A percentile compares a stretch with the other conserved stretches of the same genome.
Evolutionary conservation across 1,140 invertebrate species (phyloP).

Genomic region (Drosophila sturtevanti): DNA sequence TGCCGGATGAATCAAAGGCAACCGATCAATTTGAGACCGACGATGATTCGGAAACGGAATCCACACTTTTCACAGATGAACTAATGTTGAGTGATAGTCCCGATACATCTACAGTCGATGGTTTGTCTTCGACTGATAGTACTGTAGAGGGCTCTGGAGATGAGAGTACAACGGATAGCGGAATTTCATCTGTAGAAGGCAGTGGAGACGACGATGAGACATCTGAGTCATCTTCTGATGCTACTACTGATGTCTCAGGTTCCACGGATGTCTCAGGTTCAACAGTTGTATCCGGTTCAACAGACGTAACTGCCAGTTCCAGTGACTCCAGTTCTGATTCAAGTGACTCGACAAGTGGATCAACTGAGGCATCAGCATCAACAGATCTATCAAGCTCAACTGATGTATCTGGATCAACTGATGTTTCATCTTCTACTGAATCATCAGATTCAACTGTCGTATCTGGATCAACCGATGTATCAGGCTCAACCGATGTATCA

Average conservation of each 20-base stretch:
- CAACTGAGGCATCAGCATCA: slow-evolving; percentile 20
- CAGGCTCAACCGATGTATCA: slow-evolving; percentile 34
- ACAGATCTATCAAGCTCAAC: slow-evolving; percentile 25
- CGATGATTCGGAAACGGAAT: slow-evolving; percentile 62
- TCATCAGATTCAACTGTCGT: slow-evolving; percentile 38
- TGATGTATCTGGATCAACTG: slow-evolving; percentile 25
- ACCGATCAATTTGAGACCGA: slow-evolving; percentile 59
- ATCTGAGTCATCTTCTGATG: slow-evolving; percentile 29
- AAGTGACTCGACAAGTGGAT: slow-evolving; percentile 45
- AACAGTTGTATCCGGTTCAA: slow-evolving; percentile 25
- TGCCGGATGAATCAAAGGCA: slow-evolving; percentile 44
- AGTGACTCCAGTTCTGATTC: slow-evolving; percentile 23
- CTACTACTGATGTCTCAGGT: slow-evolving; percentile 28
- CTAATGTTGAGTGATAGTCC: slow-evolving; percentile 86
- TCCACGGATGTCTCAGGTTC: slow-evolving; percentile 31
- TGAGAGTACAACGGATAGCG: slow-evolving; percentile 57
- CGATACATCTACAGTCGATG: slow-evolving; percentile 52
- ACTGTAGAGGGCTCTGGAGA: slow-evolving; percentile 76
- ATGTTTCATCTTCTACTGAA: slow-evolving; percentile 39
- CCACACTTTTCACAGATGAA: slow-evolving; percentile 83
- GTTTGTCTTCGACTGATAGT: slow-evolving; percentile 52
- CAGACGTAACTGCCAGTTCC: slow-evolving; percentile 25
- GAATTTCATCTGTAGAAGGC: slow-evolving; percentile 59
- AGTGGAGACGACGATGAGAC: slow-evolving; percentile 66
- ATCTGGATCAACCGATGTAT: slow-evolving; percentile 29